Base-by-base conservation (phyloP, 2,888 invertebrate species). In the Camptogramma bilineatum region DNA sequence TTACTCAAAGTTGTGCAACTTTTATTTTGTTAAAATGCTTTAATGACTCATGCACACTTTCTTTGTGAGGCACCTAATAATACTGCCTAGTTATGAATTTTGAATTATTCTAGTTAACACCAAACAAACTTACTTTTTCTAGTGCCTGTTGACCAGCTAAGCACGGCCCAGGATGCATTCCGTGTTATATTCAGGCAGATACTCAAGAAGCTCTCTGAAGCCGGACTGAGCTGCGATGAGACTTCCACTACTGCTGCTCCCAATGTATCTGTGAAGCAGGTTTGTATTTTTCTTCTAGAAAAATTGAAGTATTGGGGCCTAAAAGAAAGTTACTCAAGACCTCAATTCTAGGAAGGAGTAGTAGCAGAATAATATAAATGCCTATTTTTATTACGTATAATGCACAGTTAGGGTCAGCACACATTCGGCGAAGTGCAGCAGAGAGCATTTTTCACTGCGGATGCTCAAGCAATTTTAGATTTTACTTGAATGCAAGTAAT, bases 141-240 rank as follows among this genome's bases (percentile, higher is more conserved):
- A 79, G 96, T 97, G 75, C 95, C 95, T 74, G 95, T 95, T 59
- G 94, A 97, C 76, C 97, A 97, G 80, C 94, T 95, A 64, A 96
- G 95, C 52, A 94, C 94, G 54, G 95, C 95, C 54, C 94, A 90
- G 47, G 93, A 93, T 85, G 93, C 93, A 67, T 90, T 93, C 73
- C 82, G 88, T 68, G 81, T 93, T 7, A 88, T 93, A 64, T 82
- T 93, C 34, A 78, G 83, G 66, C 93, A 93, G 79, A 90, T 93
- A 66, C 81, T 93, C 52, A 92, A 90, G 76, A 93, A 93, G 82
- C 87, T 93, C 65, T 88, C 90, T 5, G 91, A 93, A 79, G 90
- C 90, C 8, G 89, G 88, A 73, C 81, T 86, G 73, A 88, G 84
- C 76, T 87, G 85, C 69, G 91, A 92, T 68, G 90, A 91, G 55